These are phyloP conservation scores for Limosa lapponica DNA, from an alignment of 2,797 vertebrate genomes.

Conservation along the genomic window DNA sequence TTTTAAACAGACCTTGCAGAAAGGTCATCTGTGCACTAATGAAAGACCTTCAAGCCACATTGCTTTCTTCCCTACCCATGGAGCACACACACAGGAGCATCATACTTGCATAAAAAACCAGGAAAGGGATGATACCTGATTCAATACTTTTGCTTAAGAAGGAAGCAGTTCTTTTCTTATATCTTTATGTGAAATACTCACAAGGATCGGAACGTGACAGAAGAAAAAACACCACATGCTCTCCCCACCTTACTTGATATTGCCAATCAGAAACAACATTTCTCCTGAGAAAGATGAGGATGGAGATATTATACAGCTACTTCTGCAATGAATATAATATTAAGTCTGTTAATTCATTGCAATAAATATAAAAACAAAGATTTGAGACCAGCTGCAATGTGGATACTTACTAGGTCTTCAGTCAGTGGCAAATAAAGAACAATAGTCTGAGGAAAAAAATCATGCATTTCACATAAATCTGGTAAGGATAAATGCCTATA, in stretches of 20 bases:
- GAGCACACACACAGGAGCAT: background rate
- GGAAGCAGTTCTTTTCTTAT: background rate
- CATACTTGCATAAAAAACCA: background rate
- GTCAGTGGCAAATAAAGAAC: background rate
- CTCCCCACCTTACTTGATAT: background rate
- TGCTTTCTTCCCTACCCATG: background rate
- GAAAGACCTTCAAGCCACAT: background rate
- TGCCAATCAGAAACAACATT: background rate
- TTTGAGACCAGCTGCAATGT: background rate
- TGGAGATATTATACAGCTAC: background rate
- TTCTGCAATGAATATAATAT: background rate
- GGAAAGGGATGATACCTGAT: background rate
- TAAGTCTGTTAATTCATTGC: no score
- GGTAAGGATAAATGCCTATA: background rate
- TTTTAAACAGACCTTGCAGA: background rate
- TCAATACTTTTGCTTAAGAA: background rate
- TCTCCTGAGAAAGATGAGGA: background rate
- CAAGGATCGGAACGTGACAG: background rate
- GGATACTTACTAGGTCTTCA: background rate
- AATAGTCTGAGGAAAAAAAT: background rate
- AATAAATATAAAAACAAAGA: background rate
- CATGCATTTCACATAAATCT: background rate
- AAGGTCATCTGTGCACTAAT: background rate
- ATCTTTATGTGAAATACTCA: background rate
- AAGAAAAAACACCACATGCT: background rate